Conservation (phyloP, 1,140 invertebrate species). For the Anastatus disparis region DNA sequence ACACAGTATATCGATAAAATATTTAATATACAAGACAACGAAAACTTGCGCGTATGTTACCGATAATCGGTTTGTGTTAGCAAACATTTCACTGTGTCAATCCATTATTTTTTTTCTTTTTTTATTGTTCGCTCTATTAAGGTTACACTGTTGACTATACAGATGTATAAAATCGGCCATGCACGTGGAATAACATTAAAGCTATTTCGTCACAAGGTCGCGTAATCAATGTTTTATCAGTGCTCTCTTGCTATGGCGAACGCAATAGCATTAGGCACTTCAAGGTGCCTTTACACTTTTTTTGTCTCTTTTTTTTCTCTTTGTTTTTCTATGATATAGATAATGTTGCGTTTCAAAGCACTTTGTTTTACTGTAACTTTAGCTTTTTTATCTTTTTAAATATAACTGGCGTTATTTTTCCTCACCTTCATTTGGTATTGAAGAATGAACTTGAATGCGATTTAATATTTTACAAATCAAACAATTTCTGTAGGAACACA, state of each 20-base stretch:
- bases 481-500: too few relatives aligned
- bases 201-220: conserved; percentile 11
- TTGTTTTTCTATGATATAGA: neutral
- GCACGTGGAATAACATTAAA: conserved; percentile 10
- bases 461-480: too few relatives aligned
- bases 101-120: conserved; percentile 29
- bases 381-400: too few relatives aligned
- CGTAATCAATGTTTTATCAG: conserved; percentile 24
- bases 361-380: too few relatives aligned
- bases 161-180: neutral
- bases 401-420: too few relatives aligned
- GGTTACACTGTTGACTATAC: neutral
- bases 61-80: neutral
- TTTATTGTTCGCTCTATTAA: neutral
- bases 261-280: neutral
- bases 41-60: too few relatives aligned
- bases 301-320: neutral
- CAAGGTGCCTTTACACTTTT: neutral
- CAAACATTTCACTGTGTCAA: conserved; percentile 31
- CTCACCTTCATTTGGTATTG: too few relatives aligned
- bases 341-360: too few relatives aligned
- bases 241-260: neutral
- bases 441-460: too few relatives aligned
- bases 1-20: too few relatives aligned
- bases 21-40: too few relatives aligned